These are phyloP conservation scores for Mormyrus proboscirostris DNA, from an alignment of 2,797 vertebrate species.

Conservation along the genomic window DNA sequence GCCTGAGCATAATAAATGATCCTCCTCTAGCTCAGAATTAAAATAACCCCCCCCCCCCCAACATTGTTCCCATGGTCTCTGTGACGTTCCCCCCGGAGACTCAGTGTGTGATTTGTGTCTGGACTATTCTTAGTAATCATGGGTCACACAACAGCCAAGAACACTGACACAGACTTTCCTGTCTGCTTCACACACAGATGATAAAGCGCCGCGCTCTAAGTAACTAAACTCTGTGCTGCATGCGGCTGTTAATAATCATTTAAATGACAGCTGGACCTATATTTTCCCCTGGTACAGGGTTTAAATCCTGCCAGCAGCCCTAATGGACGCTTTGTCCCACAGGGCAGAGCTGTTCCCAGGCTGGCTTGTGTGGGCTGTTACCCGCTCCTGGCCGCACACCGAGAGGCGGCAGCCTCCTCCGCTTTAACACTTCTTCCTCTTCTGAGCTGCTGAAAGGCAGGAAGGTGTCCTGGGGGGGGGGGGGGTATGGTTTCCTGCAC, in stretches of 20 bases:
- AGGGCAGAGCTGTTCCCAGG: neutral
- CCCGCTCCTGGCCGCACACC: neutral
- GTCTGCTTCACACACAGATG: conserved; percentile 4
- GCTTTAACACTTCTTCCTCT: neutral
- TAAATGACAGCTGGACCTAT: neutral
- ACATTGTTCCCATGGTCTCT: conserved; percentile 9
- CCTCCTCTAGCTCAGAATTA: conserved; percentile 15
- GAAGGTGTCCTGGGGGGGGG: neutral
- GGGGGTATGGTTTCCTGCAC: no score
- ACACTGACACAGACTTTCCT: conserved; percentile 1
- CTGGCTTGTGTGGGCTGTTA: neutral
- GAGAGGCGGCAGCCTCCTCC: neutral
- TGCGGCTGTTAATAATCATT: neutral
- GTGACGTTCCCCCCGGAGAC: neutral
- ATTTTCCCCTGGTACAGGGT: neutral
- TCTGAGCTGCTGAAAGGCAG: neutral
- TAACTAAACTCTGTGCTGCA: neutral
- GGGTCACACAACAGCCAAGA: neutral
- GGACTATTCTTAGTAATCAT: conserved; percentile 15
- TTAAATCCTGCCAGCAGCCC: neutral
- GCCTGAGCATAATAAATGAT: neutral
- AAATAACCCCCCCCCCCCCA: neutral
- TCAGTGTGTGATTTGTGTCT: neutral
- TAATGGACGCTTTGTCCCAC: neutral
- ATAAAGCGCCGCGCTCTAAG: neutral